A percentile compares a stretch with the other conserved stretches of the same genome.
These are phyloP conservation scores for Hypercompe scribonia DNA, from an alignment of 2,888 invertebrate species.

Conservation along the genomic window DNA sequence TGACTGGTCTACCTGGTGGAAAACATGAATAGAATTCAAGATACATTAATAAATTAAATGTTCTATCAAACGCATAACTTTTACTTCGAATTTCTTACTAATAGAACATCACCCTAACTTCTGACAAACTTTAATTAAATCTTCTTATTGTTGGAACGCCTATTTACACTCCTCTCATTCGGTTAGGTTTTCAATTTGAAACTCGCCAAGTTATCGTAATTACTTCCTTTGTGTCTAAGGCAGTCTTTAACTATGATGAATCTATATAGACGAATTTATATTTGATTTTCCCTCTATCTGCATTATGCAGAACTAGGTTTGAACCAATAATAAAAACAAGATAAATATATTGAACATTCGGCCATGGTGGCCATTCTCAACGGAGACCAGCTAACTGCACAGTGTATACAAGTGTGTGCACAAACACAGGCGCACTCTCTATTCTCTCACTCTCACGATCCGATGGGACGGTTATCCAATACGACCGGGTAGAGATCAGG, in stretches of 20 bases:
- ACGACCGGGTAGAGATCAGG: too few species aligned
- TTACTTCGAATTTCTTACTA: background rate
- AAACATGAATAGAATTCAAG: too few species aligned
- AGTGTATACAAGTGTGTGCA: too few species aligned
- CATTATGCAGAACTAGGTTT: too few species aligned
- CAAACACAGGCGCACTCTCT: too few species aligned
- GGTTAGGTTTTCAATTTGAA: conserved; percentile 19
- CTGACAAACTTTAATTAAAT: conserved; percentile 19
- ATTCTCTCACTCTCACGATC: too few species aligned
- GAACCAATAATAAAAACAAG: background rate
- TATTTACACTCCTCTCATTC: conserved; percentile 17
- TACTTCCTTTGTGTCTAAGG: conserved; percentile 16
- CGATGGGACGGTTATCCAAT: too few species aligned
- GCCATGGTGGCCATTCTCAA: too few species aligned
- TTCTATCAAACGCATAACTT: background rate
- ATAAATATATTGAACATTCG: too few species aligned
- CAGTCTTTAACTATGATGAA: conserved; percentile 2
- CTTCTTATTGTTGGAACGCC: conserved; percentile 13
- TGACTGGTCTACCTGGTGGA: too few species aligned
- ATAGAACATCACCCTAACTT: conserved; percentile 7
- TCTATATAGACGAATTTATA: conserved; percentile 3
- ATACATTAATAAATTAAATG: background rate
- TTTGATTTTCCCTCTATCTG: background rate
- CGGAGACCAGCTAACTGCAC: too few species aligned
- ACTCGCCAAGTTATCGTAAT: conserved; percentile 15